Evolutionary conservation across 1,140 invertebrate genomes (phyloP), one percentile per base, ranked within the genome.

Genomic region (Aphaenogaster ashmeadi): DNA sequence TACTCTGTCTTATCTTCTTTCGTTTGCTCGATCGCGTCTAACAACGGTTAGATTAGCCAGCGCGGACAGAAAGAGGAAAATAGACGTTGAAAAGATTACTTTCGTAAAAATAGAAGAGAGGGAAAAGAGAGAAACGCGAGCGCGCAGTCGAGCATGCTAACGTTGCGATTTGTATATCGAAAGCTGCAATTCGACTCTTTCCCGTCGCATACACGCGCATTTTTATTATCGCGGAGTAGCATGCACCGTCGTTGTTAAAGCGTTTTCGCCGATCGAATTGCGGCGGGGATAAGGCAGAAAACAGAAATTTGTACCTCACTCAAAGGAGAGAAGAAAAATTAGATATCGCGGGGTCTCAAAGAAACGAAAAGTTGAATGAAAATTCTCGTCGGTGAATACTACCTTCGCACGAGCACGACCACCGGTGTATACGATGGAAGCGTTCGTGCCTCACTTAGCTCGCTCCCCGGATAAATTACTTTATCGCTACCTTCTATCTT

Each of bases 361-460:
- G 80, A 72, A 74, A 72, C 80, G 54, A 84, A 84, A 71, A 58
- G 38, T 60, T 83, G 52, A 75, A 75, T 84, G 80, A 84, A 74
- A 74, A 84, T 71, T 38, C 41, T 50, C 15, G 47, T 71, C 50
- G 38, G 54, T 38, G 80, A 56, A 71, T 18, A 38, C 67, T 27
- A 44, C 52, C 38, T 27, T 71, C 41, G 77, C 60, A n/a, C 38
- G n/a, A 18, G 15, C 64, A 13, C 47, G 58, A 36, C 15, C 54
- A 13, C 18, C 9, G 18, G 36, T 18, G 47, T 60, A 54, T 38
- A 64, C 27, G 21, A 13, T 15, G 38, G 41, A 69, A 36, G 47
- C 66, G 71, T 84, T 74, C 38, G 41, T 72, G 67, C 80, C 69
- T 83, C 67, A 33, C 54, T 83, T 60, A 74, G 54, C 54, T 58